Evolutionary conservation across 2,797 vertebrate species (phyloP).

Genomic region (Ciconia nigra): DNA sequence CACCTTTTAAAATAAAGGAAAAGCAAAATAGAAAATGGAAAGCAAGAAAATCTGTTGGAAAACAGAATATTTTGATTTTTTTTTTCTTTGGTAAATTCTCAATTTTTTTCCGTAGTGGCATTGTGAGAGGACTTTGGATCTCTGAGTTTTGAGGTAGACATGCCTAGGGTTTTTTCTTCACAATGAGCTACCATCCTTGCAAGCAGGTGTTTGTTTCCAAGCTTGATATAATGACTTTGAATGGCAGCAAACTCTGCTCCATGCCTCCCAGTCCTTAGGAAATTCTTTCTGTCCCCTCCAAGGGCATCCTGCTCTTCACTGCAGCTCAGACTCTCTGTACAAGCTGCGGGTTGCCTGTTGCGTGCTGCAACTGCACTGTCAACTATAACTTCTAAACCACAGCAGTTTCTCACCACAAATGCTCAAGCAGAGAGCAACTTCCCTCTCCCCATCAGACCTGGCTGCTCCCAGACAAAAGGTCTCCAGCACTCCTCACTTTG

Average conservation of each 20-base stretch:
- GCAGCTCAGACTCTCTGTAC: not conserved
- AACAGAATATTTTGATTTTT: not conserved
- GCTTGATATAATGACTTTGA: not conserved
- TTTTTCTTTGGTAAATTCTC: not conserved
- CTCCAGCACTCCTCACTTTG: not conserved
- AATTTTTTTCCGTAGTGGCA: not conserved
- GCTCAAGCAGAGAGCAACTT: not conserved
- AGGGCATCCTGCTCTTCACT: not conserved
- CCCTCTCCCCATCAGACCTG: not conserved
- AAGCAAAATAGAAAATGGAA: not conserved
- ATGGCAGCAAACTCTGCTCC: not conserved
- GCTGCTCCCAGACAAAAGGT: not conserved
- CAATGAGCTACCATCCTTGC: not conserved
- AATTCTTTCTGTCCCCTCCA: not conserved
- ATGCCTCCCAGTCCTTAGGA: not conserved
- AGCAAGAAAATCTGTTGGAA: not conserved
- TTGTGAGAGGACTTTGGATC: not conserved
- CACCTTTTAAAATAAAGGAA: not conserved
- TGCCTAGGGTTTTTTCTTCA: not conserved
- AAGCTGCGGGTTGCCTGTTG: not conserved
- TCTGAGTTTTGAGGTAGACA: not conserved
- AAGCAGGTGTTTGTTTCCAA: not conserved
- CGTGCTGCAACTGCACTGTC: not conserved
- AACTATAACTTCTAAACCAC: not conserved
- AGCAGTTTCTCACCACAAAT: not conserved